Evolutionary conservation across 92 coral and sea anemone genomes (phyloP).

Genomic region (Pocillopora grandis): DNA sequence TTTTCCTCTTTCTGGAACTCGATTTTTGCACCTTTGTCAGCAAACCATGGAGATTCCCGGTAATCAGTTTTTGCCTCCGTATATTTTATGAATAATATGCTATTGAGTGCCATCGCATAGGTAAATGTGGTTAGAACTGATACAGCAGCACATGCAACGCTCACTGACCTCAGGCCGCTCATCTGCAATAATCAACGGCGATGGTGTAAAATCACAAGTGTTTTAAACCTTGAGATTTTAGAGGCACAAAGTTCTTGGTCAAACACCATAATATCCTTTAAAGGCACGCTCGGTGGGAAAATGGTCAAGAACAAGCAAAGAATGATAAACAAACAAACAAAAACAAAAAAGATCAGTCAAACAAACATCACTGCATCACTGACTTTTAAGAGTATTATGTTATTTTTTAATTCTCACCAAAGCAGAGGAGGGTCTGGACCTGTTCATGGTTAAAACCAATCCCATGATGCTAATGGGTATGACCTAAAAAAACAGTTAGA

Average conservation of each 20-base stretch:
- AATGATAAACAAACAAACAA: too few relatives aligned
- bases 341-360: too few relatives aligned
- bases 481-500: background rate
- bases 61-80: background rate
- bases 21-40: background rate
- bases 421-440: background rate
- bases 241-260: too few relatives aligned
- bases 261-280: too few relatives aligned
- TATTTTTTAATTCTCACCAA: background rate
- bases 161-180: background rate
- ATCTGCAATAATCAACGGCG: background rate
- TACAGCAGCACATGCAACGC: background rate
- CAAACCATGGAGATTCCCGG: too few relatives aligned
- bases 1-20: constrained; percentile 11
- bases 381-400: too few relatives aligned
- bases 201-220: too few relatives aligned
- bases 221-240: too few relatives aligned
- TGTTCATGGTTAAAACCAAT: background rate
- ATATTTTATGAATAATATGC: background rate
- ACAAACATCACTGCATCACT: too few relatives aligned
- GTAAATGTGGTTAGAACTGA: background rate
- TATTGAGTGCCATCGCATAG: background rate
- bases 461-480: constrained; percentile 6
- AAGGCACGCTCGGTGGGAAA: too few relatives aligned
- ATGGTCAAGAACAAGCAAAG: too few relatives aligned